A percentile compares a stretch with the other conserved stretches of the same genome.
Conservation (phyloP, 2,888 invertebrate genomes). For the Cheilosia scutellata region DNA sequence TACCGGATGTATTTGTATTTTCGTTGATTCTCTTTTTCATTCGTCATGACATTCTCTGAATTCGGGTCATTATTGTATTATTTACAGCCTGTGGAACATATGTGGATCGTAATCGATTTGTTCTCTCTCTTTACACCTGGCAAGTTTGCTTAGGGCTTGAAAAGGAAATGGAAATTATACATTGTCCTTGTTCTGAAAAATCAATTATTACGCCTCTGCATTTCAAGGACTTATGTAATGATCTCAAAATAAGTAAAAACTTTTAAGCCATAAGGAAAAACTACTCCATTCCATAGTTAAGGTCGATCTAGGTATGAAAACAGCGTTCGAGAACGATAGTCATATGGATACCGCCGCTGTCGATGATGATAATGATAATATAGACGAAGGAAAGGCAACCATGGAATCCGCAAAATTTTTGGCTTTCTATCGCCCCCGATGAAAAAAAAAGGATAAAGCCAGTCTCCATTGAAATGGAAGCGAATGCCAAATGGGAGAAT, state of each 20-base stretch:
- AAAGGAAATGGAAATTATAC: no score
- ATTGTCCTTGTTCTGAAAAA: no score
- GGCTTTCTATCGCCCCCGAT: conserved; percentile 4
- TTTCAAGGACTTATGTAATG: conserved; percentile 43
- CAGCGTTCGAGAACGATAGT: conserved; percentile 32
- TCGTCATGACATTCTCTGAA: not conserved
- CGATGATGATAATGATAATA: conserved; percentile 58
- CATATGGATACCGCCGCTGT: conserved; percentile 22
- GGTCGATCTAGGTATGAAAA: conserved; percentile 7
- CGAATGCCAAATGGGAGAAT: conserved; percentile 70
- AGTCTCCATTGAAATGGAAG: conserved; percentile 58
- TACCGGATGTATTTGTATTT: no score
- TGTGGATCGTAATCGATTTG: conserved; percentile 3
- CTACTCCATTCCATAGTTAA: conserved; percentile 8
- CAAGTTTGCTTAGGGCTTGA: no score
- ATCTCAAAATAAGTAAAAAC: conserved; percentile 45
- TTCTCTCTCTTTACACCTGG: not conserved
- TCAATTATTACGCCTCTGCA: conserved; percentile 62
- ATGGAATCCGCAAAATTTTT: conserved; percentile 47
- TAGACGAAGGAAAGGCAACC: conserved; percentile 36
- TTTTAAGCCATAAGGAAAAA: conserved; percentile 43
- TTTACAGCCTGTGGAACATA: conserved; percentile 13
- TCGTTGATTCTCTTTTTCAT: not conserved
- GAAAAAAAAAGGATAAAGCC: conserved; percentile 50
- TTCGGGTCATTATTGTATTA: not conserved